Evolutionary conservation across 2,888 invertebrate species (phyloP), one percentile per base, ranked within the genome.

Genomic region (Agrotis exclamationis): DNA sequence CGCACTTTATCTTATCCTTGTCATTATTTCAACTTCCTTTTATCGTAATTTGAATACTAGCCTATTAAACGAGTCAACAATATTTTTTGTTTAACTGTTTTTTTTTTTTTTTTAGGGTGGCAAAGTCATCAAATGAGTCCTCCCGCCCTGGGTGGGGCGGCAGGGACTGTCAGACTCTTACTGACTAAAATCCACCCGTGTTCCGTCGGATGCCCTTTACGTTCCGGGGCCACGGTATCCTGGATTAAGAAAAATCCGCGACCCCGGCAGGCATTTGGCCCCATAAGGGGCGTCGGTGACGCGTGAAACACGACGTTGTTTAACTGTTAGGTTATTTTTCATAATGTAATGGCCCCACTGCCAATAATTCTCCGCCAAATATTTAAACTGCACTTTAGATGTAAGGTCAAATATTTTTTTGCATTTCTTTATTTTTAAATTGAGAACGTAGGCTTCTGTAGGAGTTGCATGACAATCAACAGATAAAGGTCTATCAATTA

Each of bases 401-500:
- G 11, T 47, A 51, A 22, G 2, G 14, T 7, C 11, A 9, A 60
- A n/a, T 50, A 50, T 71, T 44, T 11, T n/a, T 50, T 18, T 13
- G 3, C 13, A 33, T 9, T n/a, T 1, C 39, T 63, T 51, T 69
- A 48, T 62, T 16, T 54, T 53, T 1, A 20, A 47, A 18, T 20
- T 57, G 16, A 62, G 50, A 13, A 56, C 53, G 50, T 54, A 80
- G 84, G 82, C 74, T 76, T 77, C 71, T 71, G 77, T 73, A 48
- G 60, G 50, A 74, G 74, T 86, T 82, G 85, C 87, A 85, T 87
- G 86, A 80, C 86, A 82, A 82, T 76, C 70, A 69, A 59, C 60
- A 79, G 84, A 84, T 87, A 90, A 88, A 86, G 83, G 84, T 86
- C 80, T 82, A 77, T 80, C 85, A 87, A 87, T 85, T 87, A 88